phyloP scores from a whole-genome alignment of 2,797 vertebrate genomes.

The Onychomys arenicola region DNA sequence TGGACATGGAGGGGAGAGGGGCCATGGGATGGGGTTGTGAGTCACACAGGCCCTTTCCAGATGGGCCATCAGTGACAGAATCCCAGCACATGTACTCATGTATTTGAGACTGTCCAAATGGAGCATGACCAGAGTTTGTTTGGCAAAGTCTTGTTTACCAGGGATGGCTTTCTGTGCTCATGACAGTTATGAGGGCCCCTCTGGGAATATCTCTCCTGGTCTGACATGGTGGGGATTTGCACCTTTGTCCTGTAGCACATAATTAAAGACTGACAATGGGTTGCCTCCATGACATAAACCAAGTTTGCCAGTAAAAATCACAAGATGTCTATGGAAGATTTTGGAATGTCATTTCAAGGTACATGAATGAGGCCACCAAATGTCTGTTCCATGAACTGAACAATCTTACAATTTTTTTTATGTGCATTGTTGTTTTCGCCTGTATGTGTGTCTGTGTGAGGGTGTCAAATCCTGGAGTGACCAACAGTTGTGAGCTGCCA shows the following conservation, averaged over 20 bases:
- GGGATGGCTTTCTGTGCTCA: background rate
- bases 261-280: background rate
- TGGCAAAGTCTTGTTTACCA: too few species aligned
- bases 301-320: background rate
- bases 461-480: too few species aligned
- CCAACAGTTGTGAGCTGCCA: too few species aligned
- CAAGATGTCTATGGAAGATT: background rate
- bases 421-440: too few species aligned
- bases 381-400: background rate
- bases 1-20: background rate
- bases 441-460: too few species aligned
- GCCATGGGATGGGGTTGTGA: background rate
- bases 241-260: accelerated
- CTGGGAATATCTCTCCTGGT: background rate
- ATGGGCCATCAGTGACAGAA: background rate
- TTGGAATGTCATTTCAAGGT: background rate
- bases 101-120: background rate
- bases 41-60: background rate
- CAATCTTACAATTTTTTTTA: background rate
- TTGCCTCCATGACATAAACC: background rate
- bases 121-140: background rate
- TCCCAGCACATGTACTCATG: accelerated
- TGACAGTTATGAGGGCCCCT: accelerated
- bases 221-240: background rate
- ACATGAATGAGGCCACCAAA: accelerated